A percentile compares a stretch with the other conserved stretches of the same genome.
Evolutionary conservation across 2,797 vertebrate species (phyloP).

Genomic region (Sorex maritimensis): DNA sequence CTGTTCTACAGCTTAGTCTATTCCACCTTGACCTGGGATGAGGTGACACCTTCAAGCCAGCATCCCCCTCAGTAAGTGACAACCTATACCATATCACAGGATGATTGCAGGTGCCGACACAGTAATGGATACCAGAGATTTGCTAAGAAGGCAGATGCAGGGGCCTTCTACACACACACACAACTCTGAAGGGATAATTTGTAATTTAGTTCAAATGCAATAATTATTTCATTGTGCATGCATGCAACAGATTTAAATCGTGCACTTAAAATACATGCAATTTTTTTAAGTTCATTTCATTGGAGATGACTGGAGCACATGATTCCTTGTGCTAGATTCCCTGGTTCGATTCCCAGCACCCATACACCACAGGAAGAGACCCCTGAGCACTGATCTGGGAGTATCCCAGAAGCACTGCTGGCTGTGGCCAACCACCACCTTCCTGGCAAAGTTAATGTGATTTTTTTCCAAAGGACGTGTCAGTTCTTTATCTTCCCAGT

Average conservation of each 20-base stretch:
- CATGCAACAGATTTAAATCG: neutral
- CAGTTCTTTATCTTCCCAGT: neutral
- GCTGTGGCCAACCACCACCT: too few species aligned
- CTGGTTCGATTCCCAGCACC: too few species aligned
- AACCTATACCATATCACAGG: neutral
- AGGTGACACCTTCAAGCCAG: neutral
- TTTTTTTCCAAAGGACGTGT: neutral
- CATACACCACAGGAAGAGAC: too few species aligned
- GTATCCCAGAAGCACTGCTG: too few species aligned
- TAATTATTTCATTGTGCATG: neutral
- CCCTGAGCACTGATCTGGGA: too few species aligned
- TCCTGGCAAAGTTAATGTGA: neutral
- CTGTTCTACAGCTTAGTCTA: neutral
- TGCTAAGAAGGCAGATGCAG: neutral
- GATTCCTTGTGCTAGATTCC: too few species aligned
- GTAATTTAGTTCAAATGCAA: neutral
- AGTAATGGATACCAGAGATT: neutral
- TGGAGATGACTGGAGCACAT: too few species aligned
- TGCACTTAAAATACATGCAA: neutral
- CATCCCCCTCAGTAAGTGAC: neutral
- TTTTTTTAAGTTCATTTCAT: neutral
- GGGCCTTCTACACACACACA: neutral
- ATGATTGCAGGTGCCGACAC: neutral
- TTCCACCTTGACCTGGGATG: neutral
- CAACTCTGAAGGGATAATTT: neutral